These are phyloP conservation scores for Stenurella melanura DNA, from an alignment of 2,888 invertebrate species.

Conservation along the genomic window DNA sequence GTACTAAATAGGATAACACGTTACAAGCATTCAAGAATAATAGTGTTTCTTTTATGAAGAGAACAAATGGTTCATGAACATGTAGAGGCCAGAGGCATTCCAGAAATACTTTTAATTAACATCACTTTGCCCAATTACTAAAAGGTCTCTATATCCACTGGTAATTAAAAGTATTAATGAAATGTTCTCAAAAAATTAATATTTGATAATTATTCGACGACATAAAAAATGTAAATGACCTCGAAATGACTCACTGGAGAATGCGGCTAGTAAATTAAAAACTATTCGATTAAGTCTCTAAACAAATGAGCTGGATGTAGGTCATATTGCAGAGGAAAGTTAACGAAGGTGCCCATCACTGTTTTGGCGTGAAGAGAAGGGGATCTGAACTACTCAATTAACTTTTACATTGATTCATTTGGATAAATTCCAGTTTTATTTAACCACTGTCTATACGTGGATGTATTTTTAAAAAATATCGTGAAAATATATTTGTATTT, in stretches of 20 bases:
- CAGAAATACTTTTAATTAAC: not conserved
- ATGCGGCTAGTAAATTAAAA: slow-evolving; percentile 17
- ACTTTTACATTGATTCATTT: not conserved
- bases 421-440: too few relatives aligned
- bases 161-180: not conserved
- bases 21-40: too few relatives aligned
- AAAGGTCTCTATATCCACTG: not conserved
- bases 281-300: not conserved
- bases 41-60: too few relatives aligned
- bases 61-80: not conserved
- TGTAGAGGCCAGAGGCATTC: not conserved
- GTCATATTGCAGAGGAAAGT: not conserved
- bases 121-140: not conserved
- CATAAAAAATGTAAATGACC: not conserved
- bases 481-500: too few relatives aligned
- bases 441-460: too few relatives aligned
- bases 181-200: not conserved
- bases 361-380: not conserved
- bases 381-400: not conserved
- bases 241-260: slow-evolving; percentile 2
- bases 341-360: not conserved
- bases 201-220: not conserved
- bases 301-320: not conserved
- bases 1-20: too few relatives aligned
- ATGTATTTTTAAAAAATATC: too few relatives aligned